A percentile compares a stretch with the other conserved stretches of the same genome.
Evolutionary conservation across 2,797 vertebrate species (phyloP).

Genomic region (Smutsia gigantea): DNA sequence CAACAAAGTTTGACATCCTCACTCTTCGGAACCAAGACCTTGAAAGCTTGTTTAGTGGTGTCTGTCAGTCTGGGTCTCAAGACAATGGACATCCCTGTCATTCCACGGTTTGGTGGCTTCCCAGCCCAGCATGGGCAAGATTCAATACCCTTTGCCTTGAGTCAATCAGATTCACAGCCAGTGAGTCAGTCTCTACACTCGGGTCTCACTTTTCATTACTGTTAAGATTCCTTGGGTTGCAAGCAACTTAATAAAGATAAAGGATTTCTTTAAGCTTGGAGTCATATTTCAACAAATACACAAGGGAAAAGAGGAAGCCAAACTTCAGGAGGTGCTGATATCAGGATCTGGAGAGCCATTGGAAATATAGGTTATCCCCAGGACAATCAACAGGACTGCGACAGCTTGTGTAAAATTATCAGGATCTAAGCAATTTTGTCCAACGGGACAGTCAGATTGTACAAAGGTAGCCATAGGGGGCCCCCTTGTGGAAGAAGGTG

Average conservation of each 20-base stretch:
- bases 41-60: background rate
- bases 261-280: background rate
- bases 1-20: background rate
- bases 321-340: background rate
- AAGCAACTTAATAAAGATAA: background rate
- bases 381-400: background rate
- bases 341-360: background rate
- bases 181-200: background rate
- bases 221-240: background rate
- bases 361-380: background rate
- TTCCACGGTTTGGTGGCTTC: background rate
- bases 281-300: background rate
- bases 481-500: background rate
- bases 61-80: background rate
- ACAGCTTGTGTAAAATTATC: background rate
- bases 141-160: background rate
- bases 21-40: background rate
- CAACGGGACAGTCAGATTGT: background rate
- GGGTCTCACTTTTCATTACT: no score
- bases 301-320: background rate
- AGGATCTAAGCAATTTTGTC: background rate
- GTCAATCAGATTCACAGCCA: background rate
- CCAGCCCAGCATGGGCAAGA: background rate
- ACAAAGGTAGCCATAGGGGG: background rate
- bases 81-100: background rate